Evolutionary conservation across 2,113 vertebrate genomes (phyloP).

Genomic region (Dryoscopus gambensis): DNA sequence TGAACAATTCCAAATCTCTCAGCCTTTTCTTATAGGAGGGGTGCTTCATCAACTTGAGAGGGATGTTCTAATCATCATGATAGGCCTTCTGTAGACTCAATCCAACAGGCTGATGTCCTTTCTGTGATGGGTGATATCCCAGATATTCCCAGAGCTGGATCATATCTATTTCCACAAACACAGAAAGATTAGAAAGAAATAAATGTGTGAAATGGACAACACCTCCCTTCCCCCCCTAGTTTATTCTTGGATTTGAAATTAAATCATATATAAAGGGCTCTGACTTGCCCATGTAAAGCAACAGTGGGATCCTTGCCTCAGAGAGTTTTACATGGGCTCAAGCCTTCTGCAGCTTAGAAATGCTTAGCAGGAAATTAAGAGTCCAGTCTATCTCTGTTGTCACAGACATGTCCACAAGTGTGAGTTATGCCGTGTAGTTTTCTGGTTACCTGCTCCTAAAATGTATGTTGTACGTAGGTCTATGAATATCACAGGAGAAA

Average conservation of each 20-base stretch:
- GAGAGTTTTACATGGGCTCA: background rate
- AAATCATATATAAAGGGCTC: background rate
- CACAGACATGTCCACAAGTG: background rate
- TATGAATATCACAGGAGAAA: background rate
- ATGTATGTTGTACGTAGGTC: background rate
- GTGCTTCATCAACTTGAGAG: background rate
- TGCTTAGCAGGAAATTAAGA: background rate
- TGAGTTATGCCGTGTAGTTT: background rate
- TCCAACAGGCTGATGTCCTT: background rate
- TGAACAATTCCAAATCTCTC: background rate
- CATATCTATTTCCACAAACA: background rate
- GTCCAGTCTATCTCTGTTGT: background rate
- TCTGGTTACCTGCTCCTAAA: background rate
- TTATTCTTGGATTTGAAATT: background rate
- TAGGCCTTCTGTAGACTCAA: background rate
- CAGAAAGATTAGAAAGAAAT: background rate
- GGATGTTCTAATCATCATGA: background rate
- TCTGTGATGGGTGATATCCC: background rate
- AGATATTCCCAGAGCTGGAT: background rate
- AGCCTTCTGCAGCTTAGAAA: background rate
- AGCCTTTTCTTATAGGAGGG: background rate
- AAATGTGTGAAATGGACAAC: background rate
- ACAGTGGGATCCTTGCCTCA: background rate
- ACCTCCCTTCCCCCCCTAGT: background rate
- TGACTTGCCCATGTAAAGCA: background rate